Conservation (phyloP, 2,113 vertebrate species). For the Oxyruncus cristatus region DNA sequence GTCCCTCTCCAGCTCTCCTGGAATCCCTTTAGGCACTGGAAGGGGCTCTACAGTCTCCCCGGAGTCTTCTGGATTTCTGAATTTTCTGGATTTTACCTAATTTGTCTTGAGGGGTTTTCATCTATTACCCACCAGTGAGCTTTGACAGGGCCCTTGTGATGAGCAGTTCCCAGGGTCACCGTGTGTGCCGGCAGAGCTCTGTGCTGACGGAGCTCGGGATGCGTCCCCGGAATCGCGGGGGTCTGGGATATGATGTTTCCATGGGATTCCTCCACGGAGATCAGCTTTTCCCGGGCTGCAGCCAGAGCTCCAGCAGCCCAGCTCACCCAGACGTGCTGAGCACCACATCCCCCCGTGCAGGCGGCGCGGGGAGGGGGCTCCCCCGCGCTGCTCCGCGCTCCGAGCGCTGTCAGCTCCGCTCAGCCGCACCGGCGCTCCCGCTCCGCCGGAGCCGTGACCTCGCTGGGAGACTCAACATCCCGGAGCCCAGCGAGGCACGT, state of each 20-base stretch:
- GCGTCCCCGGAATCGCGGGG: accelerated
- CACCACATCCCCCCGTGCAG: not conserved
- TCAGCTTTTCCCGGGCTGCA: not conserved
- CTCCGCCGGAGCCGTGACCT: not conserved
- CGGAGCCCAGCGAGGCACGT: not conserved
- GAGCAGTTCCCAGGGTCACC: not conserved
- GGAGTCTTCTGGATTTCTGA: not conserved
- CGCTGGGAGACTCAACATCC: not conserved
- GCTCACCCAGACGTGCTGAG: not conserved
- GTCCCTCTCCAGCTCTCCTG: not conserved
- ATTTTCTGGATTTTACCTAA: not conserved
- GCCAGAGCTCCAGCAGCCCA: not conserved
- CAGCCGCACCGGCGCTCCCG: not conserved
- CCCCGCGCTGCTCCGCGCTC: not conserved
- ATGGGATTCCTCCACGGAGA: accelerated
- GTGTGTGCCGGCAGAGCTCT: not conserved
- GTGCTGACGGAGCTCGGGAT: accelerated
- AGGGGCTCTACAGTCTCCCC: not conserved
- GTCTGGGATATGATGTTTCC: not conserved
- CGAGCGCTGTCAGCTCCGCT: not conserved
- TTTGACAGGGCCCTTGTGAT: not conserved
- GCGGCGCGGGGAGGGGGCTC: not conserved
- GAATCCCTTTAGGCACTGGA: not conserved
- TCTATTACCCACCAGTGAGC: not conserved
- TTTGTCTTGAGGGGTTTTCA: not conserved